Evolutionary conservation across 1,140 invertebrate species (phyloP).

Genomic region (Heliconius hermathena): DNA sequence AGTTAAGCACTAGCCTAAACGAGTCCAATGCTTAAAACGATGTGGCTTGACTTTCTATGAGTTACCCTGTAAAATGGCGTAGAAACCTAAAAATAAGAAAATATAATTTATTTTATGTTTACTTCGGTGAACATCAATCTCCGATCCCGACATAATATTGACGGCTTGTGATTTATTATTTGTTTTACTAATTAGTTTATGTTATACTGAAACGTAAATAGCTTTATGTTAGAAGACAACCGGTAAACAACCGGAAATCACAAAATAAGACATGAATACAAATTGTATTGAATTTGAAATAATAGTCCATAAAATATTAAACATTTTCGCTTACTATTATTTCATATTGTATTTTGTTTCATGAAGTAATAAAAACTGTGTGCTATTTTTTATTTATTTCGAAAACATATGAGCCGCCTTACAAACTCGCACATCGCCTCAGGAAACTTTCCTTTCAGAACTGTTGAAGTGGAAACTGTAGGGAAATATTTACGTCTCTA

Average conservation of each 20-base stretch:
- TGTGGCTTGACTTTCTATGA: too few species aligned
- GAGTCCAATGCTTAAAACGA: too few species aligned
- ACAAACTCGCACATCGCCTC: background rate
- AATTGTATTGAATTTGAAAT: background rate
- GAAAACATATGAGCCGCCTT: background rate
- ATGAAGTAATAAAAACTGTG: background rate
- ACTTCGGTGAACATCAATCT: background rate
- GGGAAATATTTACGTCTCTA: background rate
- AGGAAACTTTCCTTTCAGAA: constrained; percentile 2
- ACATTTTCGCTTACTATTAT: background rate
- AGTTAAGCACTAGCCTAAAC: too few species aligned
- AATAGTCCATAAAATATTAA: background rate
- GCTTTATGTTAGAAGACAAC: background rate
- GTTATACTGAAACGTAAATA: background rate
- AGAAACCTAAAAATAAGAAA: background rate
- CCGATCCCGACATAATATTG: background rate
- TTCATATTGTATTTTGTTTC: background rate
- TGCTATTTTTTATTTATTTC: background rate
- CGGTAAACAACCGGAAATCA: background rate
- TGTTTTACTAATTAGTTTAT: background rate
- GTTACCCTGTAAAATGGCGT: too few species aligned
- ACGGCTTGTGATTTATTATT: background rate
- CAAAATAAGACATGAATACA: background rate
- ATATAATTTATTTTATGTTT: background rate
- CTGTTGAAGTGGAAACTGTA: constrained; percentile 7